Percentiles rank a stretch among this genome's conserved stretches.
Conservation (phyloP, 2,888 invertebrate species). For the Drosophila yooni region DNA sequence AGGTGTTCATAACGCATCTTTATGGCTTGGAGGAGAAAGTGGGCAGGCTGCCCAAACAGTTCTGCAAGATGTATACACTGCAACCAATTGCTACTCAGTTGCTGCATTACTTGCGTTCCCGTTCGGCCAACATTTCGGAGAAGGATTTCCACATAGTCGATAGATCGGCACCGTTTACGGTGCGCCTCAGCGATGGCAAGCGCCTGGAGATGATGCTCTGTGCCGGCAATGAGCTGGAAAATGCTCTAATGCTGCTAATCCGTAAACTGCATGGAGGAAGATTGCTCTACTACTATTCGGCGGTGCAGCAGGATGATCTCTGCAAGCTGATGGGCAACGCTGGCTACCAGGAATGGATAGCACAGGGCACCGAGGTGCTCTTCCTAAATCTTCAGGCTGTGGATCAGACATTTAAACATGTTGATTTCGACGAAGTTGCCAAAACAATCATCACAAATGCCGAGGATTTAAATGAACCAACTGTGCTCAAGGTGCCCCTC, state of each 20-base stretch:
- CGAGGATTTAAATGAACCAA: not conserved
- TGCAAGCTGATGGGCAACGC: slow-evolving; percentile 44
- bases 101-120: slow-evolving; percentile 34
- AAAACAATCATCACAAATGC: slow-evolving; percentile 3
- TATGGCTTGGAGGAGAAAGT: slow-evolving; percentile 44
- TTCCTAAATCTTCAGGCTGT: slow-evolving; percentile 51
- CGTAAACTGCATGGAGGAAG: slow-evolving; percentile 34
- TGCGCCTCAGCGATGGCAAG: slow-evolving; percentile 55
- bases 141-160: slow-evolving; percentile 52
- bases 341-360: slow-evolving; percentile 53
- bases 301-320: slow-evolving; percentile 59
- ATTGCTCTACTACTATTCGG: slow-evolving; percentile 64
- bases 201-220: slow-evolving; percentile 64
- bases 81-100: slow-evolving; percentile 54
- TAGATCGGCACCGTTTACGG: slow-evolving; percentile 36
- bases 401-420: slow-evolving; percentile 24
- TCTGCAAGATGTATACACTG: slow-evolving; percentile 69
- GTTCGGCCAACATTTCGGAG: slow-evolving; percentile 30
- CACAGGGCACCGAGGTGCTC: slow-evolving; percentile 53
- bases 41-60: slow-evolving; percentile 41
- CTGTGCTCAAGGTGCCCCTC: slow-evolving; percentile 40
- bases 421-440: slow-evolving; percentile 50
- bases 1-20: slow-evolving; percentile 59
- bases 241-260: slow-evolving; percentile 55
- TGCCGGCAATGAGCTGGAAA: slow-evolving; percentile 50